Evolutionary conservation across 2,888 invertebrate species (phyloP), one percentile per base, ranked within the genome.

Genomic region (Melieria picta): DNA sequence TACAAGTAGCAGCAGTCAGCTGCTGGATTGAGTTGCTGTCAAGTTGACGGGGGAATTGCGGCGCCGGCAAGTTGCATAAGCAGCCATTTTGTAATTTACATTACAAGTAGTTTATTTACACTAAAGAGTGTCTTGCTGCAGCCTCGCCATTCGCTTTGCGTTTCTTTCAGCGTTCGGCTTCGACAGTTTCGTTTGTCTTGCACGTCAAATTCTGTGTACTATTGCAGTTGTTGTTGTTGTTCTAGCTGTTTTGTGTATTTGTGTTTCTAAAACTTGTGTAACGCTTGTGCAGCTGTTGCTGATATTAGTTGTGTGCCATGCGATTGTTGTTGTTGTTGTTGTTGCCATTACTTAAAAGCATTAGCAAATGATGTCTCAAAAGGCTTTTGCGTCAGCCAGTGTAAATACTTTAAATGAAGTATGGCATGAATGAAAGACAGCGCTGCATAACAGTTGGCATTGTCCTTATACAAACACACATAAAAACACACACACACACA

Each of bases 401-500:
- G 69, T 65, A 69, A 72, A 69, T 60, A 69, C 68, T 72, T 69
- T 65, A 72, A 69, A 43, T 57, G 10, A 57, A 67, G 67, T 57
- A 50, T 48, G 61, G 48, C 48, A 13, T 48, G 42, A 13, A 7
- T 52, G 16, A 50, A 46, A 56, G 43, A 56, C 52, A 50, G 57
- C 43, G 11, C 45, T 7, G 13, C 65, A 30, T 60, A n/a, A 50
- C 4, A 50, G 7, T 7, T 11, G 4, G 46, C 57, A 66, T 10
- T 16, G n/a, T 7, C 56, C 16, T 46, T 42, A 30, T 58, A 61
- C 46, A 60, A n/a, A 52, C n/a, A 47, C 50, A 52, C 58, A 52
- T 16, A 55, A 30, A 5, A 30, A 5, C n/a, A 68, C 52, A 46
- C 46, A 65, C 50, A 58, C n/a, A 46, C 30, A 46, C 16, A 48